Percentiles rank a stretch among this genome's conserved stretches.
Evolutionary conservation across 2,113 vertebrate genomes (phyloP).

Genomic region (Colinus virginianus): DNA sequence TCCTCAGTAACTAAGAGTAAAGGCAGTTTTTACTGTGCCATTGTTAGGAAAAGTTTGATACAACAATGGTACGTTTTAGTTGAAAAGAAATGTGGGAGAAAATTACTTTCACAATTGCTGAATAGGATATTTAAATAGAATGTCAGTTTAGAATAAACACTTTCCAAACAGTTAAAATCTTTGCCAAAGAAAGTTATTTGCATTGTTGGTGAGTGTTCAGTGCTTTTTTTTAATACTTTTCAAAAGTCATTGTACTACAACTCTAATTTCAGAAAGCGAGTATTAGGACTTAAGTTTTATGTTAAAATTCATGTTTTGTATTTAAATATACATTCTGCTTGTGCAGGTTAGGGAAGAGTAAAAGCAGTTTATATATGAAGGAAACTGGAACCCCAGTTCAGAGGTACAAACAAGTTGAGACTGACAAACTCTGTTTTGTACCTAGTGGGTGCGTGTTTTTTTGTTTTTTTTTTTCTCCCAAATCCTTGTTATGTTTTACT

Average conservation of each 20-base stretch:
- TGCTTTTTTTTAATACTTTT: not conserved
- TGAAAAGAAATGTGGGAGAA: not conserved
- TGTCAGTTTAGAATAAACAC: not conserved
- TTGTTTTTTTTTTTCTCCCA: not conserved
- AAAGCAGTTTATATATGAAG: not conserved
- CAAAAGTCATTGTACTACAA: not conserved
- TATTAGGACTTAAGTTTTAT: not conserved
- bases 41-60: not conserved
- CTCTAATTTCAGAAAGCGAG: not conserved
- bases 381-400: not conserved
- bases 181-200: not conserved
- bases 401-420: not conserved
- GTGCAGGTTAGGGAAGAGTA: not conserved
- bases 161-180: not conserved
- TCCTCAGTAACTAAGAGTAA: not conserved
- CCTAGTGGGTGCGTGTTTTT: not conserved
- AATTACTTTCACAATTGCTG: not conserved
- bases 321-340: not conserved
- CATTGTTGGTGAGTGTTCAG: not conserved
- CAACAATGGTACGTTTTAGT: conserved; percentile 18
- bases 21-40: not conserved
- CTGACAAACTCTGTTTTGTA: not conserved
- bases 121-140: conserved; percentile 20
- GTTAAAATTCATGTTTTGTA: not conserved
- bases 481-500: not conserved